phyloP scores from a whole-genome alignment of 2,113 vertebrate genomes.

The Synodontis membranacea region DNA sequence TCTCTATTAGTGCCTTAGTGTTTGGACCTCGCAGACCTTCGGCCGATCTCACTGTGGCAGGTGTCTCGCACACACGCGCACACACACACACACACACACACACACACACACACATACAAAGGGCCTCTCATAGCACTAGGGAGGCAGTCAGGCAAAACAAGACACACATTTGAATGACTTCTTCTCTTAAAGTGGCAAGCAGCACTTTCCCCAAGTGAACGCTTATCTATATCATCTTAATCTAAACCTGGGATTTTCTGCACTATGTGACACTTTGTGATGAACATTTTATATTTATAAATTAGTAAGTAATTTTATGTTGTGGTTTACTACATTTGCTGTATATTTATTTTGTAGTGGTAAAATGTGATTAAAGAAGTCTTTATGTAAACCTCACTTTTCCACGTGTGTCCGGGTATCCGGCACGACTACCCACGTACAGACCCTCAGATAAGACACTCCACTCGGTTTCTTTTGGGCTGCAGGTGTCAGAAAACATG shows the following conservation, averaged over 20 bases:
- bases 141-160: slow-evolving; percentile 36
- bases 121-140: slow-evolving; percentile 46
- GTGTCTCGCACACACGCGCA: slow-evolving; percentile 31
- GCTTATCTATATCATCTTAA: neutral
- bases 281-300: neutral
- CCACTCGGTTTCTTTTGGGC: too few relatives aligned
- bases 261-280: neutral
- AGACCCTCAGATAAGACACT: too few relatives aligned
- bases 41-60: slow-evolving; percentile 47
- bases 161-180: slow-evolving; percentile 49
- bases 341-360: neutral
- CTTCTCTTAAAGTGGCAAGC: slow-evolving; percentile 46
- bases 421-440: too few relatives aligned
- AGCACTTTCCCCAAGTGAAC: slow-evolving; percentile 6
- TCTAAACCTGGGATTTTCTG: neutral
- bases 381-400: too few relatives aligned
- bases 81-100: slow-evolving; percentile 13
- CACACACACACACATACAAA: slow-evolving; percentile 37
- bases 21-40: slow-evolving; percentile 23
- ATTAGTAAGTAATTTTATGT: neutral
- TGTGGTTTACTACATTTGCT: neutral
- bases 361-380: neutral
- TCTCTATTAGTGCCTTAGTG: slow-evolving; percentile 42
- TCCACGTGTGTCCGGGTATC: too few relatives aligned
- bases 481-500: too few relatives aligned